Percentiles rank a stretch among this genome's conserved stretches.
These are phyloP conservation scores for Eira barbara DNA, from an alignment of 2,113 vertebrate species.

Conservation along the genomic window DNA sequence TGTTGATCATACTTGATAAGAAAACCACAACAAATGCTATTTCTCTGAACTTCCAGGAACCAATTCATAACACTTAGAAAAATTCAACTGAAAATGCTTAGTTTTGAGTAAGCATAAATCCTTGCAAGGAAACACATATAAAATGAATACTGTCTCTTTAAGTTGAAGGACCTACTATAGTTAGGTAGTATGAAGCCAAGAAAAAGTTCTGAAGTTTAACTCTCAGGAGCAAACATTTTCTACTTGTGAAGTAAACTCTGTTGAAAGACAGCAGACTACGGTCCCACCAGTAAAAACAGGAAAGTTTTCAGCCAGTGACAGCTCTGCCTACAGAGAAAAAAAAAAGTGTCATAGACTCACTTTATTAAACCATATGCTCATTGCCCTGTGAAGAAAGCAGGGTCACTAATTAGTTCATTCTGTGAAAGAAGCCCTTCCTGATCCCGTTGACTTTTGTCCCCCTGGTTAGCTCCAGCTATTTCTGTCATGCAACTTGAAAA, in stretches of 20 bases:
- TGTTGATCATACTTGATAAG: background rate
- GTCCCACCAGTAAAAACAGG: slow-evolving; percentile 87
- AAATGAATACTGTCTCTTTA: slow-evolving; percentile 85
- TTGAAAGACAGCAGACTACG: slow-evolving; percentile 87
- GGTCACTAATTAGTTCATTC: slow-evolving; percentile 91
- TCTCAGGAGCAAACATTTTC: slow-evolving; percentile 89
- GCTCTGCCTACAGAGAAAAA: slow-evolving; percentile 81
- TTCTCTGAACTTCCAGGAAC: slow-evolving; percentile 45
- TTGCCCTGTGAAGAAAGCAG: slow-evolving; percentile 87
- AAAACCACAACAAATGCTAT: slow-evolving; percentile 40
- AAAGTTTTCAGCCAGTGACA: slow-evolving; percentile 87
- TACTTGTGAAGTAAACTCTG: slow-evolving; percentile 89
- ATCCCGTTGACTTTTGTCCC: slow-evolving; percentile 91
- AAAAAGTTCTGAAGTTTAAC: slow-evolving; percentile 87
- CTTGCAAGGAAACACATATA: slow-evolving; percentile 43
- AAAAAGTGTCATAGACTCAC: slow-evolving; percentile 87
- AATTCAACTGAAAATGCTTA: slow-evolving; percentile 71
- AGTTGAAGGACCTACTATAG: slow-evolving; percentile 81
- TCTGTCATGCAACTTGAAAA: slow-evolving; percentile 99
- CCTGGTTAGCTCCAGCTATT: slow-evolving; percentile 93
- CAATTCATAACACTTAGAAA: slow-evolving; percentile 45
- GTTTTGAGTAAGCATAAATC: slow-evolving; percentile 35
- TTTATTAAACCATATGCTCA: slow-evolving; percentile 89
- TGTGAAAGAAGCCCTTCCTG: slow-evolving; percentile 89
- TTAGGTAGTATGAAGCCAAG: slow-evolving; percentile 84